These are phyloP conservation scores for Drosophila siamana DNA, from an alignment of 2,888 invertebrate genomes.

Conservation along the genomic window DNA sequence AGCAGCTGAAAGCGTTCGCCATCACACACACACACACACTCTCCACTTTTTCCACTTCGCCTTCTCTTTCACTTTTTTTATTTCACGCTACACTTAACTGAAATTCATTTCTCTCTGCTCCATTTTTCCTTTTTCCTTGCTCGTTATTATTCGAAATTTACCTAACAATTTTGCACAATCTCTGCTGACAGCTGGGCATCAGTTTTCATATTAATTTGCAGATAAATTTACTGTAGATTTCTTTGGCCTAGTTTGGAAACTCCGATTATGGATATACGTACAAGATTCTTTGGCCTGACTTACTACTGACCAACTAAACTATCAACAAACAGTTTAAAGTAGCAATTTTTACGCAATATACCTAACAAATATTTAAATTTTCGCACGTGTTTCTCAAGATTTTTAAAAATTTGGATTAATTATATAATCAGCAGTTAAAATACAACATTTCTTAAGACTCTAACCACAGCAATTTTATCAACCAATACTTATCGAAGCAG, in stretches of 20 bases:
- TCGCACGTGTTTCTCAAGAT: no score
- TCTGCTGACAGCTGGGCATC: conserved; percentile 4
- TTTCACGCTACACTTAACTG: conserved; percentile 50
- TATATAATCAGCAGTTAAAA: no score
- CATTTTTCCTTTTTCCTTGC: conserved; percentile 6
- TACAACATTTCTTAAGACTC: no score
- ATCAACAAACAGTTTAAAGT: no score
- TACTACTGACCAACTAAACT: no score
- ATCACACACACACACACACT: conserved; percentile 13
- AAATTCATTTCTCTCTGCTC: conserved; percentile 24
- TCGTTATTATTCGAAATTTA: background rate
- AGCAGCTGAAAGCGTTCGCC: conserved; percentile 43
- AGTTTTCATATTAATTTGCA: conserved; percentile 6
- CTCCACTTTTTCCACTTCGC: background rate
- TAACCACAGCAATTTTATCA: no score
- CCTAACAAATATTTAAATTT: no score
- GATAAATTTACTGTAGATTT: background rate
- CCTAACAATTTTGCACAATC: conserved; percentile 4
- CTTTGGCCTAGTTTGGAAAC: background rate
- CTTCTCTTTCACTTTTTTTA: conserved; percentile 4
- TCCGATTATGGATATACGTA: no score
- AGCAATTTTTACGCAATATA: no score
- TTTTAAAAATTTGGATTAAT: no score
- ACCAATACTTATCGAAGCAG: no score
- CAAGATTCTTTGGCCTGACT: no score